phyloP scores from a whole-genome alignment of 1,140 invertebrate species.

The Tetramorium alpestre region DNA sequence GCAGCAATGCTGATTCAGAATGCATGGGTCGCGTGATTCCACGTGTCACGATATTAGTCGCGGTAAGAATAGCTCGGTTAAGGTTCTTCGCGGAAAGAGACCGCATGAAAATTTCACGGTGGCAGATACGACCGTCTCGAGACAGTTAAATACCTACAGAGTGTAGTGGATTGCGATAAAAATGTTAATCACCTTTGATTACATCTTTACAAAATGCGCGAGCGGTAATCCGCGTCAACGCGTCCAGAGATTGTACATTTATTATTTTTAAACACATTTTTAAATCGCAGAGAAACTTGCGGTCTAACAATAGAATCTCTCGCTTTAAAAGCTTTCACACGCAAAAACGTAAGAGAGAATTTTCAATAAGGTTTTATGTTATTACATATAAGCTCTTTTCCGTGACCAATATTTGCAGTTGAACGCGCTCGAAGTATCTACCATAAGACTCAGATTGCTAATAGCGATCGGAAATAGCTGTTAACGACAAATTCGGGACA shows the following conservation, averaged over 20 bases:
- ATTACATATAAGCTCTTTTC: background rate
- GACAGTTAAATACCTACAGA: background rate
- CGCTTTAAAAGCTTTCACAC: background rate
- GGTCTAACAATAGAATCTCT: background rate
- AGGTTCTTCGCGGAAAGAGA: background rate
- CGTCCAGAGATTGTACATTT: background rate
- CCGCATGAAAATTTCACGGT: conserved; percentile 29
- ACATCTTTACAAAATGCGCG: background rate
- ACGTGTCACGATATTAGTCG: conserved; percentile 27
- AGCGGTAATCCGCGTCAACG: background rate
- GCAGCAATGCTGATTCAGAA: conserved; percentile 43
- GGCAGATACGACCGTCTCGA: background rate
- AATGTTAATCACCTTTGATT: conserved; percentile 45
- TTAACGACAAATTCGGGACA: conserved; percentile 24
- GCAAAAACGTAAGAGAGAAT: background rate
- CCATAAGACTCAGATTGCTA: background rate
- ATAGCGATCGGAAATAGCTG: conserved; percentile 2
- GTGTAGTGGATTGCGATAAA: background rate
- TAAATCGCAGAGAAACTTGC: background rate
- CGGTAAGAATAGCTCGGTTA: background rate
- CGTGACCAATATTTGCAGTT: background rate
- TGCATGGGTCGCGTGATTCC: conserved; percentile 47
- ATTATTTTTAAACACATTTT: background rate
- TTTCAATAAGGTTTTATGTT: background rate
- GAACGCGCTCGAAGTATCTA: background rate